Percentiles rank a stretch among this genome's conserved stretches.
Conservation (phyloP, 2,888 invertebrate species). For the Diaprepes abbreviatus region DNA sequence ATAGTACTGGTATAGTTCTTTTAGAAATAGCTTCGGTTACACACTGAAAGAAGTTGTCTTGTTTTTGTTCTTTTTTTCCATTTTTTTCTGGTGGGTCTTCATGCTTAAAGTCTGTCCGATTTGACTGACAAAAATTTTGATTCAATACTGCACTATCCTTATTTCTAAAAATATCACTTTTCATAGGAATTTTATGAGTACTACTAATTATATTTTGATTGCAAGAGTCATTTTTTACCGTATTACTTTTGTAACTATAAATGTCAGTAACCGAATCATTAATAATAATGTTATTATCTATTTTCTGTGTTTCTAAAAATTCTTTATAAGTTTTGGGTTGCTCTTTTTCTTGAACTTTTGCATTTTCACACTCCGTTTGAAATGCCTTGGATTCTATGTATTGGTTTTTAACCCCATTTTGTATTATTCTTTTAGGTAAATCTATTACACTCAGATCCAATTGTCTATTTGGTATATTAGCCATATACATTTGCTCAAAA, state of each 20-base stretch:
- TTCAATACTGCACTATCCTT: background rate
- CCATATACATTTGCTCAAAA: constrained; percentile 65
- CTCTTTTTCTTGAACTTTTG: constrained; percentile 32
- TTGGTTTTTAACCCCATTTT: constrained; percentile 1
- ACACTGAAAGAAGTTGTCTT: constrained; percentile 11
- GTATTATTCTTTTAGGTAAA: constrained; percentile 44
- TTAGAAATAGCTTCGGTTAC: constrained; percentile 12
- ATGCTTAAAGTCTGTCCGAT: background rate
- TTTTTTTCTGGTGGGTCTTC: background rate
- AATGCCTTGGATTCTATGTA: background rate
- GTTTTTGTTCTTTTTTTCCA: background rate
- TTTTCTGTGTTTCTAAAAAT: constrained; percentile 52
- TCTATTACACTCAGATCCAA: constrained; percentile 65
- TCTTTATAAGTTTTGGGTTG: constrained; percentile 56
- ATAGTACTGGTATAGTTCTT: background rate
- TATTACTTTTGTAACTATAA: constrained; percentile 56
- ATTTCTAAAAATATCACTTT: background rate
- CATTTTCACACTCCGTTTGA: constrained; percentile 21
- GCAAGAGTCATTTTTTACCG: background rate
- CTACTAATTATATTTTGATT: background rate
- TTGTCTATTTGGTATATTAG: constrained; percentile 64
- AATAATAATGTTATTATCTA: constrained; percentile 35
- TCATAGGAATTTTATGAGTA: background rate
- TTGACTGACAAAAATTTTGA: background rate
- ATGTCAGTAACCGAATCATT: constrained; percentile 58